Conservation (phyloP, 1,140 invertebrate species). For the Procambarus virginalis region DNA sequence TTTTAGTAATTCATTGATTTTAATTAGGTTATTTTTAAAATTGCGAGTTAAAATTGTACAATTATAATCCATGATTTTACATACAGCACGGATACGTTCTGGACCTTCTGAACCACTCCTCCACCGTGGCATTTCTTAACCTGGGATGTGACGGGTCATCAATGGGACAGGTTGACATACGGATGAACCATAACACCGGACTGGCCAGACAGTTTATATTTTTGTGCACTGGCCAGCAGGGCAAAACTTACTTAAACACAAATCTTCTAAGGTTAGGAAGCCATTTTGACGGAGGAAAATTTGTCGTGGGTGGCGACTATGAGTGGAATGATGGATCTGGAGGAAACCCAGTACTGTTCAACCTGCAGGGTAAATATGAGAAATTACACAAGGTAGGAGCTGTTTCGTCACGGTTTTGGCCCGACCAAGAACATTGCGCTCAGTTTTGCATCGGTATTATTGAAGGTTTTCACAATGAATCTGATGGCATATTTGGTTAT, state of each 20-base stretch:
- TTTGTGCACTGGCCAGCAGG: slow-evolving; percentile 24
- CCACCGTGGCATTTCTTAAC: slow-evolving; percentile 12
- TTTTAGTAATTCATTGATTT: too few relatives aligned
- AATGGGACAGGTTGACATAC: slow-evolving; percentile 13
- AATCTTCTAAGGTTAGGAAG: slow-evolving; percentile 8
- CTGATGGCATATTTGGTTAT: slow-evolving; percentile 16
- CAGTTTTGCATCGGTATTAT: slow-evolving; percentile 16
- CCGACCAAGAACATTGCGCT: background rate
- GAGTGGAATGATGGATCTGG: slow-evolving; percentile 26
- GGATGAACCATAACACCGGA: slow-evolving; percentile 30
- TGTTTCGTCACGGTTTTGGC: slow-evolving; percentile 3
- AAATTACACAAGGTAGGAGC: slow-evolving; percentile 8
- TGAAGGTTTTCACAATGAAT: slow-evolving; percentile 5
- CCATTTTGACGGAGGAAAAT: background rate
- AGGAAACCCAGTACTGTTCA: background rate
- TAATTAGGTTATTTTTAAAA: too few relatives aligned
- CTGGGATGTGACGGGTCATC: slow-evolving; percentile 3
- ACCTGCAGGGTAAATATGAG: slow-evolving; percentile 13
- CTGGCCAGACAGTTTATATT: background rate
- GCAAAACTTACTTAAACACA: background rate
- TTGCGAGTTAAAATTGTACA: too few relatives aligned
- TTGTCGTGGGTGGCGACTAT: slow-evolving; percentile 39
- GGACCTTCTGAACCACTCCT: slow-evolving; percentile 4
- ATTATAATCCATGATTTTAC: too few relatives aligned
- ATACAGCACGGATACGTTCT: slow-evolving; percentile 19